These are phyloP conservation scores for Heterochromis multidens DNA, from an alignment of 2,113 vertebrate genomes.

Conservation along the genomic window DNA sequence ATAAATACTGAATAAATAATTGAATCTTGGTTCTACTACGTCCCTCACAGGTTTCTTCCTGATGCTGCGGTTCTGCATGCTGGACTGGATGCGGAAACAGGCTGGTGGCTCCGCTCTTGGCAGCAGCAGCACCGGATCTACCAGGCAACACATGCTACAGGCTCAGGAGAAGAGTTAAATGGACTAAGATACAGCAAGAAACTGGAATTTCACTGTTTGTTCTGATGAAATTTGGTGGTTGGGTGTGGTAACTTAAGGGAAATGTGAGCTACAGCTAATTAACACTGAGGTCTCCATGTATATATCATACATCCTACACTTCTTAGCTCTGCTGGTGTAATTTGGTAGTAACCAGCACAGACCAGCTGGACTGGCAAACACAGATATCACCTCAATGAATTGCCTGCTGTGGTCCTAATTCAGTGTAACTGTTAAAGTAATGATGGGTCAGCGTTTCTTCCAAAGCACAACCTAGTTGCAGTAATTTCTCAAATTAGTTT, in stretches of 20 bases:
- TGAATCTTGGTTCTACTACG: background rate
- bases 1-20: background rate
- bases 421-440: background rate
- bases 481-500: background rate
- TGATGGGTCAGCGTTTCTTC: background rate
- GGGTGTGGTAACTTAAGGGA: background rate
- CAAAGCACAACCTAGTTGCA: background rate
- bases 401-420: too few species aligned
- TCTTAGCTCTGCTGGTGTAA: background rate
- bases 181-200: background rate
- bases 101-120: background rate
- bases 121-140: conserved; percentile 63
- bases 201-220: background rate
- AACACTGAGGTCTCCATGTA: background rate
- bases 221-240: background rate
- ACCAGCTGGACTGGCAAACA: background rate
- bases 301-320: too few species aligned
- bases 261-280: background rate
- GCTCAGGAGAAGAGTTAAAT: conserved; percentile 46
- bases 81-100: conserved; percentile 64
- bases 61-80: conserved; percentile 71
- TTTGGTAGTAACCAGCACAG: background rate
- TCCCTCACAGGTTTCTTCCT: conserved; percentile 72
- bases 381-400: background rate
- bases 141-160: conserved; percentile 72